Evolutionary conservation across 1,140 invertebrate genomes (phyloP), one percentile per base, ranked within the genome.

Genomic region (Drosophila ficusphila): DNA sequence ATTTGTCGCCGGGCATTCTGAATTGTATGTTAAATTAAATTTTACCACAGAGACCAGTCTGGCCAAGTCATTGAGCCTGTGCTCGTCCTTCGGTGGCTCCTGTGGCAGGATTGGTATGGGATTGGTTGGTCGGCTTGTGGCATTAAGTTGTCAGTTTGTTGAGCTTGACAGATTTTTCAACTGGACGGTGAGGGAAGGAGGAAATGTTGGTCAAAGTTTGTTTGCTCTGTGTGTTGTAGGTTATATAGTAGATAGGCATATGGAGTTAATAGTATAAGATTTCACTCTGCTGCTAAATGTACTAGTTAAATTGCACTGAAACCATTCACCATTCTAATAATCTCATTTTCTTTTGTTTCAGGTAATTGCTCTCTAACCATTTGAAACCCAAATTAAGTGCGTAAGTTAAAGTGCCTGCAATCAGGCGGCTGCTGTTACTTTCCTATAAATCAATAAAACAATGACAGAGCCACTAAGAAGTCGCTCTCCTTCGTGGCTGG

Each of bases 1-100:
- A 70, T 82, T 81, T 86, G 82, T 81, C 82, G 77, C 52, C 44
- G 49, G 60, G 65, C 77, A 67, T 86, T 78, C 57, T 67, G 74
- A 86, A 89, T 88, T 82, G 74, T 82, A 89, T 83, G 82, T 88
- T 82, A 88, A 89, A 89, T 88, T 88, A 88, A 88, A 88, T 88
- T 88, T 82, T 78, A 88, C 82, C 82, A 82, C 82, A 89, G 82
- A 78, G 82, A 89, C 78, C 81, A 81, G 73, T 44, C 57, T 81
- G 46, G 38, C 57, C 67, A 77, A 85, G 79, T 85, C 75, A 83
- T 82, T 75, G 74, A 49, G 64, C 64, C 46, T 11, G 12, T 34
- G 12, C 62, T 34, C 34, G 19, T 38, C 21, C 36, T 33, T 23
- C 29, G 27, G 25, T 46, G 42, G 31, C 39, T 52, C n/a, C 47